These are phyloP conservation scores for Platerodrilus igneus DNA, from an alignment of 2,888 invertebrate species.

Conservation along the genomic window DNA sequence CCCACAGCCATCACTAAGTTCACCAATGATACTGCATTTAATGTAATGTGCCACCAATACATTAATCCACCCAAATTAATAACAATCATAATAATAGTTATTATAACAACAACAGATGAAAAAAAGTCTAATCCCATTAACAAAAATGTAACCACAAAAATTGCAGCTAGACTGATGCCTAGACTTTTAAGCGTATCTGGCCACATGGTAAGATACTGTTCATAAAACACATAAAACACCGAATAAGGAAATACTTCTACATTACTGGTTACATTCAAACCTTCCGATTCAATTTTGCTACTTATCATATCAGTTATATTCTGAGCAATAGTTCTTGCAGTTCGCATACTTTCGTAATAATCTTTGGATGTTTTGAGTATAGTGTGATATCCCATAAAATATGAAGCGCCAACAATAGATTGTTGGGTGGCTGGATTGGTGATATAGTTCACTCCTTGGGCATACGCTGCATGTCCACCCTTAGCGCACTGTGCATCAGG, in stretches of 20 bases:
- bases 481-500: constrained; percentile 71
- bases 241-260: constrained; percentile 74
- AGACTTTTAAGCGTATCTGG: constrained; percentile 83
- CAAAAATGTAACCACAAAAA: constrained; percentile 88
- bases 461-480: constrained; percentile 82
- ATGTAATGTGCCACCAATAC: constrained; percentile 93
- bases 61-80: constrained; percentile 90
- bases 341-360: constrained; percentile 81
- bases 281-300: constrained; percentile 46
- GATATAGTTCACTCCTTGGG: constrained; percentile 64
- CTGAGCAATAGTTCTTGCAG: constrained; percentile 73
- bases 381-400: constrained; percentile 94
- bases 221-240: constrained; percentile 97
- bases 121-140: constrained; percentile 92
- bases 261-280: constrained; percentile 25
- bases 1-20: constrained; percentile 98
- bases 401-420: constrained; percentile 66
- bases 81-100: constrained; percentile 91
- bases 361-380: constrained; percentile 85
- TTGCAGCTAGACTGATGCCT: constrained; percentile 83
- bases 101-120: constrained; percentile 81
- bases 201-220: constrained; percentile 97
- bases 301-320: constrained; percentile 78
- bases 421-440: constrained; percentile 42
- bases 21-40: constrained; percentile 96